Evolutionary conservation across 2,113 vertebrate species (phyloP).

Genomic region (Alligator sinensis): DNA sequence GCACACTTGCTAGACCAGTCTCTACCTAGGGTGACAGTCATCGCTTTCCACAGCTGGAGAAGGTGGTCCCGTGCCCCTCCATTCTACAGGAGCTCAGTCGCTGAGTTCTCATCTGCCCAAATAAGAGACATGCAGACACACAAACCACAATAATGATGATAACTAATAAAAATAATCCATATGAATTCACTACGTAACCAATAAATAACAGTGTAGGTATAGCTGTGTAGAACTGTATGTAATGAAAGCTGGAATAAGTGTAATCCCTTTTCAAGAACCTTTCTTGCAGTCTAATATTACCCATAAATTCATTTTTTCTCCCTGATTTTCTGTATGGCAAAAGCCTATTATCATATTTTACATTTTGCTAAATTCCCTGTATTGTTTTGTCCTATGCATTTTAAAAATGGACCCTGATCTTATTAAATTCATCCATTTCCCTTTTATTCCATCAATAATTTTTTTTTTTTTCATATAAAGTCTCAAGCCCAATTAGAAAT

Average conservation of each 20-base stretch:
- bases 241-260: neutral
- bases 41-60: too few relatives aligned
- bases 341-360: neutral
- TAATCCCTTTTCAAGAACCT: neutral
- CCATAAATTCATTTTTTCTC: neutral
- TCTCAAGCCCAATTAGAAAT: neutral
- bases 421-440: neutral
- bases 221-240: neutral
- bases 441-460: rapidly evolving
- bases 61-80: too few relatives aligned
- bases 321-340: too few relatives aligned
- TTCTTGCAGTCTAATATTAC: neutral
- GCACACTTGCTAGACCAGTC: too few relatives aligned
- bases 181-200: neutral
- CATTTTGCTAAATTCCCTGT: neutral
- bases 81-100: neutral
- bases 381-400: neutral
- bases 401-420: rapidly evolving
- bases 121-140: neutral
- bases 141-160: neutral
- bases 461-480: neutral
- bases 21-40: too few relatives aligned
- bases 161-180: neutral
- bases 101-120: neutral
- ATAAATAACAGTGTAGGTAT: neutral